A percentile compares a stretch with the other conserved stretches of the same genome.
Conservation (phyloP, 1,140 invertebrate species). For the Eciton burchellii region DNA sequence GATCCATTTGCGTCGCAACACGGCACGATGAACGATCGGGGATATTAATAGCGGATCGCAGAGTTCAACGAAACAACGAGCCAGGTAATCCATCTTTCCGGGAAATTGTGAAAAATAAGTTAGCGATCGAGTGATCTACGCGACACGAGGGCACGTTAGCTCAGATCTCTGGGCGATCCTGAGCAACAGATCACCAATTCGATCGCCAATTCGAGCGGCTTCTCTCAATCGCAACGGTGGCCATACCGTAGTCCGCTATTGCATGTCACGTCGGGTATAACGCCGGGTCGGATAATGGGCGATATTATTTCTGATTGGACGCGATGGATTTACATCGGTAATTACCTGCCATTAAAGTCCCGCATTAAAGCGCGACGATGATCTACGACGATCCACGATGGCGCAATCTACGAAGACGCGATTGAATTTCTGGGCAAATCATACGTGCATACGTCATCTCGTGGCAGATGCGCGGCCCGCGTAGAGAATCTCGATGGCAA, state of each 20-base stretch:
- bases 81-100: conserved; percentile 3
- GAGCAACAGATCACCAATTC: conserved; percentile 15
- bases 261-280: neutral
- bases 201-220: neutral
- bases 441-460: neutral
- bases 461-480: conserved; percentile 11
- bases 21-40: neutral
- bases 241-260: conserved; percentile 27
- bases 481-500: conserved; percentile 23
- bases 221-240: neutral
- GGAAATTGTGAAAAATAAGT: neutral
- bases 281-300: neutral
- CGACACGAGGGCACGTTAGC: neutral
- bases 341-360: conserved; percentile 2
- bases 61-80: neutral
- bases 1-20: conserved; percentile 3
- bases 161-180: neutral
- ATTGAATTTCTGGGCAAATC: conserved; percentile 32
- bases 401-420: conserved; percentile 14
- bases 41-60: conserved; percentile 8
- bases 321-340: conserved; percentile 1
- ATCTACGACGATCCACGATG: neutral
- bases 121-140: neutral
- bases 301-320: conserved; percentile 32
- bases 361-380: conserved; percentile 22